Percentiles rank a stretch among this genome's conserved stretches.
Conservation (phyloP, 1,140 invertebrate genomes). For the Drosophila sulfurigaster region DNA sequence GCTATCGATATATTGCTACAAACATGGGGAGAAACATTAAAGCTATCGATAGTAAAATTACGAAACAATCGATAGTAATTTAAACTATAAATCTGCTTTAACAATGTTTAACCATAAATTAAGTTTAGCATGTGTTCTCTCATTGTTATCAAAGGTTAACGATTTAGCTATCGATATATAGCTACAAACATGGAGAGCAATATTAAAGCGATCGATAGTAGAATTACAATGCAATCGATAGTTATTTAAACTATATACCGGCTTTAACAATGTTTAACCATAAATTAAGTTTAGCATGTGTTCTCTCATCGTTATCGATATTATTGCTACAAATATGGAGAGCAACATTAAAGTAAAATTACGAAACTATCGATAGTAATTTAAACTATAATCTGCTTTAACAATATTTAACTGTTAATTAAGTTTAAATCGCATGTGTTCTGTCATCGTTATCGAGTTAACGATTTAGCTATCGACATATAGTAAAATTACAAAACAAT, state of each 20-base stretch:
- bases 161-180: slow-evolving; percentile 8
- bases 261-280: too few species aligned
- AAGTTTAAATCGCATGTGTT: background rate
- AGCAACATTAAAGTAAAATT: background rate
- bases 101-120: too few species aligned
- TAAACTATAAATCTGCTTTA: too few species aligned
- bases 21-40: background rate
- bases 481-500: background rate
- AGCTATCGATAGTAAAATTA: background rate
- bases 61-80: too few species aligned
- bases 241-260: too few species aligned
- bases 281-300: too few species aligned
- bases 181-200: background rate
- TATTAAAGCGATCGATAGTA: background rate
- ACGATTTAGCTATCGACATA: background rate
- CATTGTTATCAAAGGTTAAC: background rate
- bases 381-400: too few species aligned
- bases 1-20: slow-evolving; percentile 5
- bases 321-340: background rate
- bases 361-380: background rate
- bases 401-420: too few species aligned
- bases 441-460: slow-evolving; percentile 18
- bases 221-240: too few species aligned
- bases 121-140: too few species aligned
- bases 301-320: slow-evolving; percentile 15